Base-by-base conservation (phyloP, 2,888 invertebrate genomes). In the Cetonia aurata region DNA sequence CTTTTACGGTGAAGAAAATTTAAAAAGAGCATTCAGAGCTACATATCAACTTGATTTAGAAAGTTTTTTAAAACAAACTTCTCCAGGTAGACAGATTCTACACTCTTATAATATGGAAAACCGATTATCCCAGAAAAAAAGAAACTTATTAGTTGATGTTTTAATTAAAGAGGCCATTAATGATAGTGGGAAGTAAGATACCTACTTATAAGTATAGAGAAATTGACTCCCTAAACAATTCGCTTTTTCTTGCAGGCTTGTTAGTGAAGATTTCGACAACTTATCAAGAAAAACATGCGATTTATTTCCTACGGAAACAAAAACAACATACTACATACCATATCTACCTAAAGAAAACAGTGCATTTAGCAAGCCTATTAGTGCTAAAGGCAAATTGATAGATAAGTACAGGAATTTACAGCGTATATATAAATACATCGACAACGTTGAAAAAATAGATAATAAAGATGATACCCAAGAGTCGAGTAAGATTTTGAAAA, bases 321-420 rank as follows among this genome's bases (percentile, higher is more conserved):
- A 59, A 19, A 3, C 42, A 19, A 59, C 59, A 10, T 59, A 59
- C n/a, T 59, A 59, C n/a, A 42, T 59, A 17, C 42, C 42, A 1
- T 42, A 59, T 13, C 17, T 42, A 19, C 8, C 15, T 6, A 59
- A 59, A 44, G 59, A 59, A 42, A 59, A 59, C 17, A 42, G 9
- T 42, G 19, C 44, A 13, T 19, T 19, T 9, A 59, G 19, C 8
- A 42, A 59, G n/a, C 59, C 44, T 3, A 59, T 59, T 15, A 41
- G 57, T n/a, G 57, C 57, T 2, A 37, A 57, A 13, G 59, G 59
- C 6, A 59, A 59, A 59, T 44, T 59, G n/a, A 12, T 59, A n/a
- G 59, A 59, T 12, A 59, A 59, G 42, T 59, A 59, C 12, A 59
- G 59, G 19, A 59, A 59, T 19, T 12, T 59, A 19, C 15, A 10